These are phyloP conservation scores for Oedothorax gibbosus DNA, from an alignment of 1,140 invertebrate genomes.

Conservation along the genomic window DNA sequence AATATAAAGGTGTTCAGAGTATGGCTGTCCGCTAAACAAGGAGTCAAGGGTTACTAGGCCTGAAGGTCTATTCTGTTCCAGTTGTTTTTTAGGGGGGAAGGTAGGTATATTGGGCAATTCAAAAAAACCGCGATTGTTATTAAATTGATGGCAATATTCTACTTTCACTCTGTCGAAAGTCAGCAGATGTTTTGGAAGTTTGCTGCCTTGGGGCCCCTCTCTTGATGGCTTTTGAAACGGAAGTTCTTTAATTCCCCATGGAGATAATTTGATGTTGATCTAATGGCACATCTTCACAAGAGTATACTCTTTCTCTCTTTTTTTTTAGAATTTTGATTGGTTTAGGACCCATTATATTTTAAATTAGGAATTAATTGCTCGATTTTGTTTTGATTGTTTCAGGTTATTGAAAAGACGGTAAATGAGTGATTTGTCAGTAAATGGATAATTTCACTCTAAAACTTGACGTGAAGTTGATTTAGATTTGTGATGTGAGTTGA, in stretches of 20 bases:
- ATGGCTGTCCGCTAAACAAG: background rate
- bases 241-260: background rate
- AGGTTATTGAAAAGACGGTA: background rate
- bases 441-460: no score
- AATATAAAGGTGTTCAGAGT: background rate
- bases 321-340: background rate
- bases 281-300: slow-evolving; percentile 5
- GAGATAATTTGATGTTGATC: background rate
- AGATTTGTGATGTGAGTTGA: no score
- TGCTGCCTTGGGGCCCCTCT: background rate
- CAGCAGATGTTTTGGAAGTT: slow-evolving; percentile 25
- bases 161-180: slow-evolving; percentile 31
- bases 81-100: background rate
- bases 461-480: no score
- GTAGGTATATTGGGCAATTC: slow-evolving; percentile 29
- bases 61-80: background rate
- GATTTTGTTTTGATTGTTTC: background rate
- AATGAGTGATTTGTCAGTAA: background rate
- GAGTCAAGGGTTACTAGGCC: slow-evolving; percentile 46
- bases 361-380: background rate
- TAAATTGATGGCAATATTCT: slow-evolving; percentile 19
- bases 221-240: background rate
- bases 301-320: background rate
- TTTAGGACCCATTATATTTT: background rate
- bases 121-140: background rate